A percentile compares a stretch with the other conserved stretches of the same genome.
These are phyloP conservation scores for Numenius arquata DNA, from an alignment of 2,113 vertebrate genomes.

Conservation along the genomic window DNA sequence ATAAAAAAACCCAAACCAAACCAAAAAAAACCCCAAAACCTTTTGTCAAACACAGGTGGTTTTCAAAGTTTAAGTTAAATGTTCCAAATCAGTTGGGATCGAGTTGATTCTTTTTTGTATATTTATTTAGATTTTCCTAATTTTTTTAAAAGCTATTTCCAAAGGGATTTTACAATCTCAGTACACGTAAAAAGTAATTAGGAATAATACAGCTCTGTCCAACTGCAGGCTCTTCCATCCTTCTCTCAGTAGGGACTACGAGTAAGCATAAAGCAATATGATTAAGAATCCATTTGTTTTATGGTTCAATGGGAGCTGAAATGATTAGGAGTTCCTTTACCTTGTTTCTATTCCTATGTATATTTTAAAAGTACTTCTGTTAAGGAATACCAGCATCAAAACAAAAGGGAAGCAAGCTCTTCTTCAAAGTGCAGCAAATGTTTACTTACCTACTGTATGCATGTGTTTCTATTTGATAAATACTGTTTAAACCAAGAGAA, in stretches of 20 bases:
- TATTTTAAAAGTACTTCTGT: not conserved
- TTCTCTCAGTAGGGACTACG: not conserved
- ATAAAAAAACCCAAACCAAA: not conserved
- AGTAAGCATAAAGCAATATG: not conserved
- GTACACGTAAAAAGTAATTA: not conserved
- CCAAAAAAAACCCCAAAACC: no score
- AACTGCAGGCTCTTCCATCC: not conserved
- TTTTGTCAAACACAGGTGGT: rapidly evolving
- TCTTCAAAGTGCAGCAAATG: conserved; percentile 5
- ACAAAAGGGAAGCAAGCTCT: not conserved
- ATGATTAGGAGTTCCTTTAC: conserved; percentile 40
- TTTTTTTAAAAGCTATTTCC: not conserved
- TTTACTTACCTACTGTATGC: conserved; percentile 28
- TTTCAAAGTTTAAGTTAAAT: not conserved
- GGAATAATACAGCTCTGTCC: not conserved
- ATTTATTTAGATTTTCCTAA: not conserved
- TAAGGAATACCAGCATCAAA: not conserved
- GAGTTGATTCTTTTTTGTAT: not conserved
- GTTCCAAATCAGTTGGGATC: not conserved
- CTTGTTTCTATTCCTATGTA: not conserved
- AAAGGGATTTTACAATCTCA: not conserved
- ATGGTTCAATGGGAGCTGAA: not conserved
- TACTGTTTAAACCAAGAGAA: conserved; percentile 13
- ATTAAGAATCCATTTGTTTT: conserved; percentile 40
- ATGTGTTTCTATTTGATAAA: conserved; percentile 64